These are phyloP conservation scores for Oithona nana DNA, from an alignment of 2,888 invertebrate species.

Conservation along the genomic window DNA sequence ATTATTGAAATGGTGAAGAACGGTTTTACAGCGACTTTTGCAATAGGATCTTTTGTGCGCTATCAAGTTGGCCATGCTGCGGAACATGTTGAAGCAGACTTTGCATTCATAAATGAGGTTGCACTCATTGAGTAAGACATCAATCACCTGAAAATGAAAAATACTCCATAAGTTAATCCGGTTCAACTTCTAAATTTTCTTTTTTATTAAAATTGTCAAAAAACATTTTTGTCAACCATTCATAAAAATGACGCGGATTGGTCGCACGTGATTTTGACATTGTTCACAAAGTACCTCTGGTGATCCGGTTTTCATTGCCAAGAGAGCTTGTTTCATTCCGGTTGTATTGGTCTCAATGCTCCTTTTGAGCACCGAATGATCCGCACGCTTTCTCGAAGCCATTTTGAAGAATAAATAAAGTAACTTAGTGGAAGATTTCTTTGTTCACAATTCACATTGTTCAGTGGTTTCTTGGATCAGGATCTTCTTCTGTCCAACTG, in stretches of 20 bases:
- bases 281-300: too few species aligned
- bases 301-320: conserved; percentile 5
- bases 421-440: too few species aligned
- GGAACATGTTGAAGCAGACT: conserved; percentile 62
- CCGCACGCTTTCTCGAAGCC: neutral
- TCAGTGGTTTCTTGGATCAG: too few species aligned
- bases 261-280: too few species aligned
- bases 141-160: conserved; percentile 42
- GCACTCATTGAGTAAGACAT: conserved; percentile 59
- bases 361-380: neutral
- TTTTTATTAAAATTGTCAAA: too few species aligned
- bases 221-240: too few species aligned
- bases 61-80: conserved; percentile 60
- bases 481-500: too few species aligned
- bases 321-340: conserved; percentile 14
- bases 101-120: conserved; percentile 74
- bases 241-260: too few species aligned
- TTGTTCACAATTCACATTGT: too few species aligned
- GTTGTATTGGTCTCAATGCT: neutral
- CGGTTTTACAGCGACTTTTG: neutral
- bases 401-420: neutral
- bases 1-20: neutral
- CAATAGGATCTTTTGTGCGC: conserved; percentile 17
- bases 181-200: neutral
- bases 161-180: neutral